Evolutionary conservation across 2,797 vertebrate species (phyloP).

Genomic region (Potorous gilbertii): DNA sequence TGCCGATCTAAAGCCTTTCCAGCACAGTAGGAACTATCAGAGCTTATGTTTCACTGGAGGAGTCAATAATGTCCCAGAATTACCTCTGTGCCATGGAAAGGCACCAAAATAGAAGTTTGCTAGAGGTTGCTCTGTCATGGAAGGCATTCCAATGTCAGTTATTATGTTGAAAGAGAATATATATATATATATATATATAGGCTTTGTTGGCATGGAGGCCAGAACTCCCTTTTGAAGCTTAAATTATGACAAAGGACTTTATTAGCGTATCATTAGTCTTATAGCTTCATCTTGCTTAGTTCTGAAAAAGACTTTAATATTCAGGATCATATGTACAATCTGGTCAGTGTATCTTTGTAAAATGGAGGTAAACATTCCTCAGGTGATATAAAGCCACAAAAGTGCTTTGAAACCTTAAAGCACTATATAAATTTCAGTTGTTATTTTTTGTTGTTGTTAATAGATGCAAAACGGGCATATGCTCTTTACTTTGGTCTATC

Average conservation of each 20-base stretch:
- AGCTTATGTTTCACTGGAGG: background rate
- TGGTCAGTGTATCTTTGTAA: background rate
- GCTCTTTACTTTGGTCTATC: background rate
- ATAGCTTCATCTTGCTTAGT: background rate
- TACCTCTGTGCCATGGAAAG: background rate
- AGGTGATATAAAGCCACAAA: background rate
- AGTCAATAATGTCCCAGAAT: background rate
- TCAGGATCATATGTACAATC: background rate
- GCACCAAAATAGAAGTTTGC: background rate
- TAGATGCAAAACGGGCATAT: background rate
- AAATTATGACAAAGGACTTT: background rate
- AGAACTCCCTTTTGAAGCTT: background rate
- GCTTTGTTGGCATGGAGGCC: background rate
- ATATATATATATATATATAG: background rate
- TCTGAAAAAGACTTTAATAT: background rate
- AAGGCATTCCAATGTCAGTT: background rate
- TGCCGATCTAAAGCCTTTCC: background rate
- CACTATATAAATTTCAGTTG: background rate
- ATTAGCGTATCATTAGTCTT: background rate
- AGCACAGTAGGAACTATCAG: background rate
- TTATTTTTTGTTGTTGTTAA: background rate
- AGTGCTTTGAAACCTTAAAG: background rate
- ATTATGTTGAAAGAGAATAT: conserved; percentile 19
- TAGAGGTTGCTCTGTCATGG: background rate
- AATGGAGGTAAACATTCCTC: background rate